These are phyloP conservation scores for Eumerus sabulonum DNA, from an alignment of 2,888 invertebrate genomes.

Conservation along the genomic window DNA sequence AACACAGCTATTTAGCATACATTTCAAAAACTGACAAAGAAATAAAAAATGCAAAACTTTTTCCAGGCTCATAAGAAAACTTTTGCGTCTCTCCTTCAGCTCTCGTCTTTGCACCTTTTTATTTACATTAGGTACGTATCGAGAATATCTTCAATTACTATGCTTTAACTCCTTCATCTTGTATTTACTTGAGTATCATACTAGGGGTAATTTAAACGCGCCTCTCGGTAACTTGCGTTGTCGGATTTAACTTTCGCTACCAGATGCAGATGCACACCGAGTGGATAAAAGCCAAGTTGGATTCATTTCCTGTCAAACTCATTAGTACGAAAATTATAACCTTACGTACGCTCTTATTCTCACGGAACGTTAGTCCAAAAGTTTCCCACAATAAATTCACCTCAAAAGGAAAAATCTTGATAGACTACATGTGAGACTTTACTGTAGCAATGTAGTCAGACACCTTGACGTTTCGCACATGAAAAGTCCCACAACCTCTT, in stretches of 20 bases:
- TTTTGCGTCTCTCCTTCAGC: constrained; percentile 37
- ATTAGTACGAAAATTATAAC: constrained; percentile 62
- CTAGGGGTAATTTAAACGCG: constrained; percentile 32
- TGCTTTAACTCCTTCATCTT: too few relatives aligned
- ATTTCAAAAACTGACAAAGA: constrained; percentile 9
- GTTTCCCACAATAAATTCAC: constrained; percentile 49
- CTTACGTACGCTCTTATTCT: constrained; percentile 32
- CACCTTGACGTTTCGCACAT: background rate
- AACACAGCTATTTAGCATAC: constrained; percentile 42
- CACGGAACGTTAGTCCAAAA: constrained; percentile 28
- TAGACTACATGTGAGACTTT: constrained; percentile 22
- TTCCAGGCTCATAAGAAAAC: constrained; percentile 54
- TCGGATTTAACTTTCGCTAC: too few relatives aligned
- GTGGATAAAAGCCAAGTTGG: constrained; percentile 29
- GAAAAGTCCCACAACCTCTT: background rate
- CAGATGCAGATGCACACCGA: background rate
- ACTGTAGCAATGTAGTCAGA: constrained; percentile 14
- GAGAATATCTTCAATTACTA: constrained; percentile 16
- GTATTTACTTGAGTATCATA: background rate
- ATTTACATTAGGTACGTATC: too few relatives aligned
- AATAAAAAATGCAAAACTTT: constrained; percentile 29
- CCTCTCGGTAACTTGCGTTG: background rate
- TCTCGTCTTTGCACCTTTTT: too few relatives aligned
- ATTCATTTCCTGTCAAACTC: constrained; percentile 62
- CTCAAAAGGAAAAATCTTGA: constrained; percentile 37